Evolutionary conservation across 92 coral and sea anemone genomes (phyloP).

Genomic region (Phymanthus crucifer): DNA sequence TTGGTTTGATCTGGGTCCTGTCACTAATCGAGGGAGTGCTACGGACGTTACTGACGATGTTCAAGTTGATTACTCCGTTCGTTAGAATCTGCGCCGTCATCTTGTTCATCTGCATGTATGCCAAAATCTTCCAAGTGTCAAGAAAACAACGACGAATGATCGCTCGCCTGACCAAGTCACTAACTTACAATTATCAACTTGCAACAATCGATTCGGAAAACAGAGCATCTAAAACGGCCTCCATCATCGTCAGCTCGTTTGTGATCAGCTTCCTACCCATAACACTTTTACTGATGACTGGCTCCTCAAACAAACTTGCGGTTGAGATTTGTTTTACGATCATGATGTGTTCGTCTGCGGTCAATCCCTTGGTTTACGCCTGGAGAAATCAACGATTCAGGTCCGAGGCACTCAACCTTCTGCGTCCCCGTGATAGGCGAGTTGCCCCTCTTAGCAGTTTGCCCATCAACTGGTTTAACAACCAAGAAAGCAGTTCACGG

Average conservation of each 20-base stretch:
- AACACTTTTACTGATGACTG: conserved; percentile 35
- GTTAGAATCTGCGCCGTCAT: conserved; percentile 43
- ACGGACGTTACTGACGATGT: conserved; percentile 32
- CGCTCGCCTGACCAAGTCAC: conserved; percentile 42
- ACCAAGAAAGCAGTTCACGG: background rate
- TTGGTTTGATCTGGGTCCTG: conserved; percentile 43
- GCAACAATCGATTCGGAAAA: conserved; percentile 28
- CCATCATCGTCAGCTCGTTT: conserved; percentile 44
- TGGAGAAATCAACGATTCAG: conserved; percentile 70
- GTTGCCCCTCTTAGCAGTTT: background rate
- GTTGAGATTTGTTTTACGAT: conserved; percentile 58
- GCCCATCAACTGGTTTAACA: background rate
- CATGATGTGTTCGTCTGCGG: conserved; percentile 58
- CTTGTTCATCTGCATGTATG: conserved; percentile 49
- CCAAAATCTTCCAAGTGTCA: too few relatives aligned
- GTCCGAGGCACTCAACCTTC: conserved; percentile 27
- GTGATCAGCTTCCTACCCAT: conserved; percentile 59
- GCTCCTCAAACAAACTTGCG: conserved; percentile 29
- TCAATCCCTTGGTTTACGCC: conserved; percentile 65
- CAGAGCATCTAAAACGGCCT: conserved; percentile 52
- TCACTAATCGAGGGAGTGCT: conserved; percentile 49
- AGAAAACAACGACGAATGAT: conserved; percentile 46
- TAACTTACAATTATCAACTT: conserved; percentile 57
- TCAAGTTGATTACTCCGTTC: conserved; percentile 42
- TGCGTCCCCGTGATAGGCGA: conserved; percentile 22